phyloP scores from a whole-genome alignment of 2,888 invertebrate genomes.

The Rhaphigaster nebulosa region DNA sequence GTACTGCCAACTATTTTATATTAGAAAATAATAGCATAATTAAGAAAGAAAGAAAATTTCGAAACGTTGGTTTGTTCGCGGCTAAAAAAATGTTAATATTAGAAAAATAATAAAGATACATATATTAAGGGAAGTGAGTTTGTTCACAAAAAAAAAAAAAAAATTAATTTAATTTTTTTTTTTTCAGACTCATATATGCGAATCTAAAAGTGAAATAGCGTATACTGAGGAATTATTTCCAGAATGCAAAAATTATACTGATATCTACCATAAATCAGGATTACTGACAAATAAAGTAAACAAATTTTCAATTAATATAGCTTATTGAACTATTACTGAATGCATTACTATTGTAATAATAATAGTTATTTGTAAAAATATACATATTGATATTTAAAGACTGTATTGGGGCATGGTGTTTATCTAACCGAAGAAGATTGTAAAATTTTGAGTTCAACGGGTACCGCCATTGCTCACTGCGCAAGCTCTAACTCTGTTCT shows the following conservation, averaged over 20 bases:
- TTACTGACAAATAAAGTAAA: slow-evolving; percentile 82
- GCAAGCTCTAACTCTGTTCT: slow-evolving; percentile 88
- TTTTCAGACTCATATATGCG: slow-evolving; percentile 87
- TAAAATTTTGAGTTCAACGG: slow-evolving; percentile 73
- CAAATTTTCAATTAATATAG: not conserved
- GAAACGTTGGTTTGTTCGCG: too few relatives aligned
- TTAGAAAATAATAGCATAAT: too few relatives aligned
- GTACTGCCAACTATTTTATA: too few relatives aligned
- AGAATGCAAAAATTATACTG: slow-evolving; percentile 76
- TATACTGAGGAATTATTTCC: slow-evolving; percentile 75
- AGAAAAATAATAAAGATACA: too few relatives aligned
- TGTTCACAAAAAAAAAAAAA: too few relatives aligned
- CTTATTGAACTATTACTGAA: not conserved
- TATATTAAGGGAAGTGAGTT: too few relatives aligned
- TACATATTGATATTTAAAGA: slow-evolving; percentile 69
- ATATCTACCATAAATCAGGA: slow-evolving; percentile 81
- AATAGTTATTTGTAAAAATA: not conserved
- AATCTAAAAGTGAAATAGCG: slow-evolving; percentile 81
- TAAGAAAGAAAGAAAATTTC: too few relatives aligned
- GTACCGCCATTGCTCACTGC: slow-evolving; percentile 85
- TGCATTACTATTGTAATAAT: not conserved
- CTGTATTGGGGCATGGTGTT: slow-evolving; percentile 88
- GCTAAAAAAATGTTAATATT: too few relatives aligned
- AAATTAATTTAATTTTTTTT: slow-evolving; percentile 54
- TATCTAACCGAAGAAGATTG: slow-evolving; percentile 81